Evolutionary conservation across 2,113 vertebrate species (phyloP), one percentile per base, ranked within the genome.

Genomic region (Peucedramus taeniatus): DNA sequence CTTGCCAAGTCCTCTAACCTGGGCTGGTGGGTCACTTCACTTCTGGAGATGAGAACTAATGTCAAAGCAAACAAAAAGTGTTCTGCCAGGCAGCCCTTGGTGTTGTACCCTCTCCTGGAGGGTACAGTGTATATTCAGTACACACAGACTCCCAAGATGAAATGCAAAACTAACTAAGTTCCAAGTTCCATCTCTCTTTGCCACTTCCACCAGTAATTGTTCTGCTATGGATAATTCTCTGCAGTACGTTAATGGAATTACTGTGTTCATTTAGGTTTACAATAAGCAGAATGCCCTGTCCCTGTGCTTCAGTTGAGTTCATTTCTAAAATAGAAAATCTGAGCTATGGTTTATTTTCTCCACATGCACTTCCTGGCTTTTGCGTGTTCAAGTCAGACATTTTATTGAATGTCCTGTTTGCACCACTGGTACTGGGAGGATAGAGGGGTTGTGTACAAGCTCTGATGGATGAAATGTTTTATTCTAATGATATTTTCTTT

Each of bases 31-130:
- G 86, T 96, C 93, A 77, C 56, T 16, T 84, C 7, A n/a, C 85
- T 96, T 91, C 88, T 95, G 88, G 91, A 94, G 84, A 39, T 20
- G 57, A 80, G 78, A 77, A 85, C 70, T 89, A 31, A 70, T 30
- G 59, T 70, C 89, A 96, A 83, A 91, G 81, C 65, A 85, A 82
- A 66, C 69, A 82, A 77, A 68, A 72, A 57, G 82, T 44, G 10
- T 77, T 82, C 63, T 77, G 71, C 88, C 44, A 60, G 66, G 78
- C 70, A 92, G 75, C 66, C 40, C 70, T 80, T 74, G 68, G 89
- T 77, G 90, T 60, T 61, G 39, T 20, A 19, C 35, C 3, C 2
- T 72, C 70, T 94, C 85, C 82, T 47, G 47, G 57, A 69, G 91
- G 33, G n/a, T n/a, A n/a, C n/a, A n/a, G n/a, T n/a, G n/a, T 59